A percentile compares a stretch with the other conserved stretches of the same genome.
These are phyloP conservation scores for Rotaria sp. DNA, from an alignment of 2,888 invertebrate genomes.

Conservation along the genomic window DNA sequence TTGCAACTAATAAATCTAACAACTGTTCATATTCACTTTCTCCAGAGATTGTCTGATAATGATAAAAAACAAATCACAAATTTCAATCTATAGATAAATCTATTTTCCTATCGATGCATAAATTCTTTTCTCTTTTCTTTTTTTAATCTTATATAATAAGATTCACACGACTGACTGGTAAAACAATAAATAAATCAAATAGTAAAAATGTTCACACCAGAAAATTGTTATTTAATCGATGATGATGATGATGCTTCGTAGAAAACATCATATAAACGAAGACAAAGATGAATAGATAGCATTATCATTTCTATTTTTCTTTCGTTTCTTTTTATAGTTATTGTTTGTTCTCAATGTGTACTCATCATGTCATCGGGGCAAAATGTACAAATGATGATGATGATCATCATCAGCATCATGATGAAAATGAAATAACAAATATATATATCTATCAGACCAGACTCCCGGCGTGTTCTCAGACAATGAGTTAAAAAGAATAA, in stretches of 20 bases:
- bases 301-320: background rate
- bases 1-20: background rate
- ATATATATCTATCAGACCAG: background rate
- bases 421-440: slow-evolving; percentile 15
- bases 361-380: slow-evolving; percentile 2
- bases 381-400: slow-evolving; percentile 16
- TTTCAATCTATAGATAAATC: background rate
- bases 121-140: background rate
- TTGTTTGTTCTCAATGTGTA: slow-evolving; percentile 12
- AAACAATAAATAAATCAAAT: slow-evolving; percentile 20
- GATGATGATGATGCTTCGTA: background rate
- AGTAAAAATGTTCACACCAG: slow-evolving; percentile 10
- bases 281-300: background rate
- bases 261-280: slow-evolving; percentile 13
- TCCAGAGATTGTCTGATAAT: background rate
- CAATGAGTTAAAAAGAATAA: background rate
- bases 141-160: background rate
- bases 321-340: background rate
- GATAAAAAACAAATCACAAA: background rate
- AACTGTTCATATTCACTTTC: background rate
- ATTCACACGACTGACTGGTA: slow-evolving; percentile 15
- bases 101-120: background rate
- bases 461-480: slow-evolving; percentile 4
- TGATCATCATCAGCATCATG: background rate
- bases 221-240: slow-evolving; percentile 19